Conservation (phyloP, 2,797 vertebrate genomes). For the Labroides dimidiatus region DNA sequence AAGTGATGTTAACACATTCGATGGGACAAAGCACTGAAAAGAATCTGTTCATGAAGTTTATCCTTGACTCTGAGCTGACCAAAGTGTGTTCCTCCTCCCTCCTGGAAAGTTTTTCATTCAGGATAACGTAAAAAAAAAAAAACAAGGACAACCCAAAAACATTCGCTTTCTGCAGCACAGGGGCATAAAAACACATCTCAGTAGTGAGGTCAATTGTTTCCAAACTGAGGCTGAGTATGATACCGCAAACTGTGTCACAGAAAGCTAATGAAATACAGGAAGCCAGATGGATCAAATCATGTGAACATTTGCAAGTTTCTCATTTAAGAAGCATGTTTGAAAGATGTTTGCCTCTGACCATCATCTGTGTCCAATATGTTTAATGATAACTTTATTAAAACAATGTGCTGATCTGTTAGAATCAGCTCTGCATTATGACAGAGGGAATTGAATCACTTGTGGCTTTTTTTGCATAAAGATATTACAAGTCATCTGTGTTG, state of each 20-base stretch:
- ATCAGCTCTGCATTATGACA: background rate
- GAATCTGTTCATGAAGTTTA: no score
- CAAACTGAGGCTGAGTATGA: constrained; percentile 3
- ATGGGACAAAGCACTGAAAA: no score
- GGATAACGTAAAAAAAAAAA: background rate
- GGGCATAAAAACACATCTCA: background rate
- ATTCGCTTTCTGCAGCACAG: background rate
- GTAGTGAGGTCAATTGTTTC: constrained; percentile 16
- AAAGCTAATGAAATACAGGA: constrained; percentile 10
- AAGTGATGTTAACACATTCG: no score
- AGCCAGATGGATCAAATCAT: constrained; percentile 33
- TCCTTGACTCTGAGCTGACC: no score
- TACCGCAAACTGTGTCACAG: constrained; percentile 1
- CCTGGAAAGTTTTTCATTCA: background rate
- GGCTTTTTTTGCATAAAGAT: background rate
- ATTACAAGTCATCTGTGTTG: background rate
- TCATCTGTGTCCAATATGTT: constrained; percentile 27
- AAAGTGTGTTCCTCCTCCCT: background rate
- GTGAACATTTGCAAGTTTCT: constrained; percentile 26
- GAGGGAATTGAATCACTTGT: background rate
- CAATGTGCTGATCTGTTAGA: background rate
- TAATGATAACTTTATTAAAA: background rate
- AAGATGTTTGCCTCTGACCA: background rate
- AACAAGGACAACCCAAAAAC: background rate
- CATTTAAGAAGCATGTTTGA: constrained; percentile 11